phyloP scores from a whole-genome alignment of 2,888 invertebrate genomes.

The Andrena bucephala region DNA sequence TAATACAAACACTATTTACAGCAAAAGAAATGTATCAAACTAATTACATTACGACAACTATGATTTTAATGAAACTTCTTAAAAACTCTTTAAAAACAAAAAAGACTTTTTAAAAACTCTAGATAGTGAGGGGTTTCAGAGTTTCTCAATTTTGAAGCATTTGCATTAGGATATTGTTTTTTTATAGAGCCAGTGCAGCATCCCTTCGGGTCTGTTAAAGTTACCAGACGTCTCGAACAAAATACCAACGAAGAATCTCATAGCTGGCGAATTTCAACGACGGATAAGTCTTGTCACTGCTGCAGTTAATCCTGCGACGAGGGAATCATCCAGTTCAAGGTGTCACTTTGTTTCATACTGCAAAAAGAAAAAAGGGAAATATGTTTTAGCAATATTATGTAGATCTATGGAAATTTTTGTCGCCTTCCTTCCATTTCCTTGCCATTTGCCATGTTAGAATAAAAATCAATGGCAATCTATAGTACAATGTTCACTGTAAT shows the following conservation, averaged over 20 bases:
- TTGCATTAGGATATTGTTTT: background rate
- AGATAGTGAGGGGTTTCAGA: too few species aligned
- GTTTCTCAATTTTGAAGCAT: too few species aligned
- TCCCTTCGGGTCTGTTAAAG: slow-evolving; percentile 89
- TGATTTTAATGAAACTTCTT: too few species aligned
- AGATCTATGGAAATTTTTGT: background rate
- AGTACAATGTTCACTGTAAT: too few species aligned
- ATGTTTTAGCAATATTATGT: background rate
- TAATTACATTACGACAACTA: too few species aligned
- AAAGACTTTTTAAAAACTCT: too few species aligned
- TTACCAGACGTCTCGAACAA: slow-evolving; percentile 88
- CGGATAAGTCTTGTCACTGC: slow-evolving; percentile 81
- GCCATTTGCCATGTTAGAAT: too few species aligned
- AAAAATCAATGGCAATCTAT: too few species aligned
- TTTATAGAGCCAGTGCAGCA: slow-evolving; percentile 86
- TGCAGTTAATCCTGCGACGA: slow-evolving; percentile 78
- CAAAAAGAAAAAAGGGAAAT: background rate
- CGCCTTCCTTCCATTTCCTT: too few species aligned
- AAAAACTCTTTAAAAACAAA: too few species aligned
- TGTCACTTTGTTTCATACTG: slow-evolving; percentile 16
- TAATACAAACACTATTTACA: too few species aligned
- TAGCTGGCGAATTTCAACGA: slow-evolving; percentile 78
- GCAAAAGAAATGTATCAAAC: too few species aligned
- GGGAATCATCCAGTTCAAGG: slow-evolving; percentile 78
- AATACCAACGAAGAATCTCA: slow-evolving; percentile 83